Evolutionary conservation across 2,113 vertebrate species (phyloP).

Genomic region (Axis porcinus): DNA sequence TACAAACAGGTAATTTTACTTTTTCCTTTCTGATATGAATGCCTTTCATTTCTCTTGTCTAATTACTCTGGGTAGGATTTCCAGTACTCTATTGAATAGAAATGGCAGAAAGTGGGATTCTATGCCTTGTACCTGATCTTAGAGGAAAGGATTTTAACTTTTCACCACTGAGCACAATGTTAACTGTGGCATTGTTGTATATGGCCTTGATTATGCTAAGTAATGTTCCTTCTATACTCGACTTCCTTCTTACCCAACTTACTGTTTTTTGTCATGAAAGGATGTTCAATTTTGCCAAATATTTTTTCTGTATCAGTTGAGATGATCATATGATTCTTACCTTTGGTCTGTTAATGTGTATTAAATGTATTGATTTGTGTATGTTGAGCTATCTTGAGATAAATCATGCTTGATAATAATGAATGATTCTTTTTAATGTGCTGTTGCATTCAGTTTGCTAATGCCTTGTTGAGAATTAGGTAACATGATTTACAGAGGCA

Average conservation of each 20-base stretch:
- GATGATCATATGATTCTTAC: background rate
- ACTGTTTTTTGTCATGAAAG: background rate
- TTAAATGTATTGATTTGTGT: background rate
- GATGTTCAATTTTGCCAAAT: background rate
- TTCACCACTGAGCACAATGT: background rate
- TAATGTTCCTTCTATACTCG: background rate
- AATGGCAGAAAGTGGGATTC: background rate
- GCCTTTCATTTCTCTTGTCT: background rate
- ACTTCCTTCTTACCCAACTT: background rate
- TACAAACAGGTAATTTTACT: background rate
- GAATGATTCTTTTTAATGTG: background rate
- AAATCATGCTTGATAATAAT: background rate
- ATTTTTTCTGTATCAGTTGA: background rate
- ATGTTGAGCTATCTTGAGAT: background rate
- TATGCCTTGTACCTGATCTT: background rate
- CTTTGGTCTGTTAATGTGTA: background rate
- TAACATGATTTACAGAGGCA: background rate
- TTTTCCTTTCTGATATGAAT: background rate
- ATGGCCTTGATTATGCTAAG: background rate
- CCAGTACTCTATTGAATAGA: background rate
- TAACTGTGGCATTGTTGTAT: background rate
- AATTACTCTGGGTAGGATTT: background rate
- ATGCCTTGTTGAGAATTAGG: background rate
- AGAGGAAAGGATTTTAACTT: background rate
- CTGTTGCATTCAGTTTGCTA: background rate